Base-by-base conservation (phyloP, 2,888 invertebrate species). In the Scaptomyza caliginosa region DNA sequence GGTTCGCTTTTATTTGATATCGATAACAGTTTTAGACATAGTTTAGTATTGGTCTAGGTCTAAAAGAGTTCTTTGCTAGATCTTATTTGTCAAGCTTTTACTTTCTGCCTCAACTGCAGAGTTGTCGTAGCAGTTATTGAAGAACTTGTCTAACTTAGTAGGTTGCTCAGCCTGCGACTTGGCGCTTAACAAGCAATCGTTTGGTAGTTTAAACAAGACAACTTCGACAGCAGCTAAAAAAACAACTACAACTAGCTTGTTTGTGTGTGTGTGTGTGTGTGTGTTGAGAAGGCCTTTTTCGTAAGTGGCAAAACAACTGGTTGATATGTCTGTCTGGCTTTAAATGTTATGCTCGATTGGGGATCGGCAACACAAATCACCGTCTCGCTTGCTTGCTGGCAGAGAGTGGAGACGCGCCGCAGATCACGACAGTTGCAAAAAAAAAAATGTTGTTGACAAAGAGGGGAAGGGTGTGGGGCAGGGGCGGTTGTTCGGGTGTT, bases 291-390 rank as follows among this genome's bases (percentile, higher is more conserved):
- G 50, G 46, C 38, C 48, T 48, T 45, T 52, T 56, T 36, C 24
- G 62, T 32, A 71, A 77, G 74, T 77, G 71, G 71, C 71, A 60
- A 72, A 65, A 62, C 75, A 77, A 67, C 69, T 82, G 63, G 76
- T 74, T 77, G 74, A 74, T 39, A 39, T 30, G 30, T 30, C n/a
- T n/a, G 30, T n/a, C 30, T n/a, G 30, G 4, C 4, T 10, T 77
- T 34, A 78, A 77, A 80, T 79, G 85, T 75, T 85, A 73, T 70
- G 80, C 82, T 86, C 80, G 76, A 87, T 79, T 77, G 89, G 77
- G 77, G 74, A 85, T 77, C 76, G 74, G 72, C 77, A 56, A 34
- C 48, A 48, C 40, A 65, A 28, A 65, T 57, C 67, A 48, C 28
- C 67, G 63, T 55, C 32, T 70, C 64, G 40, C 32, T 45, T n/a